phyloP scores from a whole-genome alignment of 1,140 invertebrate species.

The Tenebrio molitor region DNA sequence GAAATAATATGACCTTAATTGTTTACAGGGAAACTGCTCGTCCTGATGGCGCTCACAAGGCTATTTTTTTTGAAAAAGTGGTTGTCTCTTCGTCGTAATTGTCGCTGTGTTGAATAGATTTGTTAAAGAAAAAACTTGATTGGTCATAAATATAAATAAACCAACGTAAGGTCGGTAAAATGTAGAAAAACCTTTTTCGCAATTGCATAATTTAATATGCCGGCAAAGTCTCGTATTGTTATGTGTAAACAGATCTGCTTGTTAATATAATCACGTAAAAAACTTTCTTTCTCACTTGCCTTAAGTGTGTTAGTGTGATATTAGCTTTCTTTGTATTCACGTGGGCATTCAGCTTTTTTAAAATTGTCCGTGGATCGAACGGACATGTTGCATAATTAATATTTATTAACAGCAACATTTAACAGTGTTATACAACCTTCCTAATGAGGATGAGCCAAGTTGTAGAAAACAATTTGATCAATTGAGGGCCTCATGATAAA shows the following conservation, averaged over 20 bases:
- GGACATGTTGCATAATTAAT: constrained; percentile 5
- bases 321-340: constrained; percentile 5
- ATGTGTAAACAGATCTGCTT: neutral
- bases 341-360: neutral
- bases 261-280: neutral
- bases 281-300: constrained; percentile 3
- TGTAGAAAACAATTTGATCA: constrained; percentile 34
- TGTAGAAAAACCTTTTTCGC: too few relatives aligned
- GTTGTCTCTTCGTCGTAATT: too few relatives aligned
- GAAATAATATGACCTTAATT: too few relatives aligned
- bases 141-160: neutral
- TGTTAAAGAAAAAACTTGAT: too few relatives aligned
- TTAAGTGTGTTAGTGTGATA: constrained; percentile 26
- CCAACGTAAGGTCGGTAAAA: neutral
- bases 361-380: neutral
- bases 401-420: neutral
- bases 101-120: too few relatives aligned
- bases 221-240: neutral
- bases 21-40: too few relatives aligned
- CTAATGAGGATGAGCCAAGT: constrained; percentile 29
- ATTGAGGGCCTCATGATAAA: constrained; percentile 19
- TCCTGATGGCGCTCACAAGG: too few relatives aligned
- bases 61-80: too few relatives aligned
- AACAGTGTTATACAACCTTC: constrained; percentile 15
- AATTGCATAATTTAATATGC: constrained; percentile 8